Evolutionary conservation across 2,797 vertebrate species (phyloP).

Genomic region (Psittacula echo): DNA sequence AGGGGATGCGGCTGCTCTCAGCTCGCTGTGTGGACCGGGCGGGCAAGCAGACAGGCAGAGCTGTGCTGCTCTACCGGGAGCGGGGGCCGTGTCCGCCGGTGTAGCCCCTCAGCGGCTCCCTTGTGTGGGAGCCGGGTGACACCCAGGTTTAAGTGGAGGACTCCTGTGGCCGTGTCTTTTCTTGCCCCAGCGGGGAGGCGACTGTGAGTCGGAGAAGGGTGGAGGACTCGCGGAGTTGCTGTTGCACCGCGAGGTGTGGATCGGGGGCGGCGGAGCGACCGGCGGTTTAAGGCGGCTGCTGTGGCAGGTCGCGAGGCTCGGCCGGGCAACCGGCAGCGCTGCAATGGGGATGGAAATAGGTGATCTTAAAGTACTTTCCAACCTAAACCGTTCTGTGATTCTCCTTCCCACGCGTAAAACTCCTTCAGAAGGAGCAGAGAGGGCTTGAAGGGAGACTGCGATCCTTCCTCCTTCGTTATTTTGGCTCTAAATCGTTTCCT

Average conservation of each 20-base stretch:
- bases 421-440: background rate
- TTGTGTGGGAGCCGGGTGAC: background rate
- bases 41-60: background rate
- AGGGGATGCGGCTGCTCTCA: background rate
- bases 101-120: background rate
- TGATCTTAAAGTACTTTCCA: background rate
- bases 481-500: background rate
- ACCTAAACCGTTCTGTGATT: background rate
- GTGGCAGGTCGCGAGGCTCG: background rate
- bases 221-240: background rate
- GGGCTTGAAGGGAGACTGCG: background rate
- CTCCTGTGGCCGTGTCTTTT: background rate
- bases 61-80: background rate
- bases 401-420: background rate
- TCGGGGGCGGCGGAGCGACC: accelerated
- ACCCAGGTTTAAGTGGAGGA: accelerated
- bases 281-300: accelerated
- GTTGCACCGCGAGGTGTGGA: accelerated
- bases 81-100: background rate
- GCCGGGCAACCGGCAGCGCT: background rate
- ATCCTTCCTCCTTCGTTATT: background rate
- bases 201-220: background rate
- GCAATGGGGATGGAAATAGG: background rate
- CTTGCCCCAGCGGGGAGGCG: accelerated
- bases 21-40: background rate